Conservation (phyloP, 2,797 vertebrate species). For the Molossus alvarezi region DNA sequence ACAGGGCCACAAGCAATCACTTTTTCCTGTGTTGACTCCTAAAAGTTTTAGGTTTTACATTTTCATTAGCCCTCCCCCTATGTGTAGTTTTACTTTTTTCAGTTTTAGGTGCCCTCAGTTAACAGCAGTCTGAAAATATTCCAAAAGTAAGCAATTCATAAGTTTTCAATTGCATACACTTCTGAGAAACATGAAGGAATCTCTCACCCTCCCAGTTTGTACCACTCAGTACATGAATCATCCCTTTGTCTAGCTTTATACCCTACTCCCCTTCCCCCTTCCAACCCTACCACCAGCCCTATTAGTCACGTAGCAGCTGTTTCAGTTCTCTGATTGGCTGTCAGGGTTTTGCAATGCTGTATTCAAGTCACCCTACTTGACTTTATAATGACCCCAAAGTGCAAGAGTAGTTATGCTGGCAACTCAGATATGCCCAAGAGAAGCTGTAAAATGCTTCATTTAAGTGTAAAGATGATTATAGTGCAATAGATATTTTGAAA, state of each 20-base stretch:
- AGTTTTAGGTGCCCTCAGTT: neutral
- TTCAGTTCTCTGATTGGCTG: neutral
- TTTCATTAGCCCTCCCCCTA: no score
- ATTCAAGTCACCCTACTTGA: neutral
- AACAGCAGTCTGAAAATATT: neutral
- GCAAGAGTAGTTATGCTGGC: neutral
- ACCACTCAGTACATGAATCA: neutral
- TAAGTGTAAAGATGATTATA: neutral
- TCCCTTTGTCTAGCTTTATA: neutral
- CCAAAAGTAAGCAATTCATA: neutral
- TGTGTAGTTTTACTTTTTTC: neutral
- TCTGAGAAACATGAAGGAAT: neutral
- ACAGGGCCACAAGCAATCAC: neutral
- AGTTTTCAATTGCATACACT: neutral
- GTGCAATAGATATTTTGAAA: neutral
- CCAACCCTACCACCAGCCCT: no score
- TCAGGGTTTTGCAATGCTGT: neutral
- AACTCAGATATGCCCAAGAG: neutral
- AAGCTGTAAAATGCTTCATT: neutral
- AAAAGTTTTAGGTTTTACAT: neutral
- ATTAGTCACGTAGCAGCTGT: neutral
- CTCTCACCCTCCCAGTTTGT: neutral
- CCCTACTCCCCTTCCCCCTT: neutral
- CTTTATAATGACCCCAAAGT: neutral
- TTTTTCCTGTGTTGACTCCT: neutral